These are phyloP conservation scores for Scyliorhinus canicula DNA, from an alignment of 2,797 vertebrate species.

Conservation along the genomic window DNA sequence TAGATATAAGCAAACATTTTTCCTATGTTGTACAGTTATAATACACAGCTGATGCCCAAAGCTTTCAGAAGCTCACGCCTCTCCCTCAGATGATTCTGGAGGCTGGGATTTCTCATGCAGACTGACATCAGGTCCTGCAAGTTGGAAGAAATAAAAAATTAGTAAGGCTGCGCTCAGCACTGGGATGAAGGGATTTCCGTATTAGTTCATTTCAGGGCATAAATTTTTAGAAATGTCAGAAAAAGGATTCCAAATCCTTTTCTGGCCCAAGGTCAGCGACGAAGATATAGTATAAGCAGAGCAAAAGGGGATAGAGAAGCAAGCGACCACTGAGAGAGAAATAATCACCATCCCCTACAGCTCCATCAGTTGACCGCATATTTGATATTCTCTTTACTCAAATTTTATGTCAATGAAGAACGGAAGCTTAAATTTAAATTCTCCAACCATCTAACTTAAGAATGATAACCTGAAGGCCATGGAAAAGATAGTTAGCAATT, in stretches of 20 bases:
- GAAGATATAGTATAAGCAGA: background rate
- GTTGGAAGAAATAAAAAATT: background rate
- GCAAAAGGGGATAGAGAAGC: background rate
- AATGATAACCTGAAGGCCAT: background rate
- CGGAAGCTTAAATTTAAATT: background rate
- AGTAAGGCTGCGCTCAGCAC: background rate
- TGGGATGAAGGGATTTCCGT: background rate
- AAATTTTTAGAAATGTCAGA: background rate
- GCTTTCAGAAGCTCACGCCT: conserved; percentile 34
- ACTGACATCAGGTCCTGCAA: conserved; percentile 34
- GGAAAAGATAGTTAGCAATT: background rate
- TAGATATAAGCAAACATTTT: conserved; percentile 56
- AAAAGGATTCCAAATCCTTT: background rate
- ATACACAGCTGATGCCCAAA: conserved; percentile 54
- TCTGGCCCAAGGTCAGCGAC: background rate
- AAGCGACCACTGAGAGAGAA: background rate
- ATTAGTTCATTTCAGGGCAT: background rate
- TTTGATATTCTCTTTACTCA: background rate
- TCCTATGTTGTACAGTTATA: conserved; percentile 64
- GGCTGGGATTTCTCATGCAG: conserved; percentile 28
- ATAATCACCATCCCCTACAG: background rate
- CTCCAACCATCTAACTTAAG: background rate
- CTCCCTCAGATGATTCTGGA: conserved; percentile 24
- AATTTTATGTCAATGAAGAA: background rate
- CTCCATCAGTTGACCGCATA: background rate